Base-by-base conservation (phyloP, 2,797 vertebrate genomes). In the Erpetoichthys calabaricus region DNA sequence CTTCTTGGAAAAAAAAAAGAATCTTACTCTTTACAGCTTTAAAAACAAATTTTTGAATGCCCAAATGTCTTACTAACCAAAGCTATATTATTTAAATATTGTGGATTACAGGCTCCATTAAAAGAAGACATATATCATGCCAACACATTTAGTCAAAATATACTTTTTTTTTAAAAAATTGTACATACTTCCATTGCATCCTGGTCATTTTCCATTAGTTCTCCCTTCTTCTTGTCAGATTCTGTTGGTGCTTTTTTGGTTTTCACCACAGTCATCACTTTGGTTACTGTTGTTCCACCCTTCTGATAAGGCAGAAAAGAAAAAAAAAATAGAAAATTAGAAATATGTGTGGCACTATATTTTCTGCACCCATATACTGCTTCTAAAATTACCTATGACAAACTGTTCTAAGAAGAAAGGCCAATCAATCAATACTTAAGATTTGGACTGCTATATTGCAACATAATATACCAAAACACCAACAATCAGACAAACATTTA, bases 201-300 rank as follows among this genome's bases (percentile, higher is more conserved):
- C 78, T 99, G 96, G 75, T 99, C 96, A 44, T 99, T 99, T 67
- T 97, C 91, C 96, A 99, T 99, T 60, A 99, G 85, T 52, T 99
- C 96, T 4, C 96, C 96, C 76, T 99, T 99, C 80, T 97, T 98
- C 79, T 99, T 98, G 66, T 89, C 89, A 46, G 84, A 79, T 59
- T 91, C 83, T 8, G 44, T 67, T 3, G 82, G 65, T 43, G 84
- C 88, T 65, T 95, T 98, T 73, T 92, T 98, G n/a, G 92, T 97
- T 69, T 93, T 96, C 45, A 96, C 81, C 0, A 99, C 92, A 0
- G 94, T 96, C 62, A 98, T 83, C 50, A 98, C 94, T 75, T 98
- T 99, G 55, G 93, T 93, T 58, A 95, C 86, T 0, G 78, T 91
- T 80, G 93, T 89, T 9, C 90, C 90, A 10, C 90, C 83, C 75